Base-by-base conservation (phyloP, 1,140 invertebrate species). In the Pachypeltis micranthus region DNA sequence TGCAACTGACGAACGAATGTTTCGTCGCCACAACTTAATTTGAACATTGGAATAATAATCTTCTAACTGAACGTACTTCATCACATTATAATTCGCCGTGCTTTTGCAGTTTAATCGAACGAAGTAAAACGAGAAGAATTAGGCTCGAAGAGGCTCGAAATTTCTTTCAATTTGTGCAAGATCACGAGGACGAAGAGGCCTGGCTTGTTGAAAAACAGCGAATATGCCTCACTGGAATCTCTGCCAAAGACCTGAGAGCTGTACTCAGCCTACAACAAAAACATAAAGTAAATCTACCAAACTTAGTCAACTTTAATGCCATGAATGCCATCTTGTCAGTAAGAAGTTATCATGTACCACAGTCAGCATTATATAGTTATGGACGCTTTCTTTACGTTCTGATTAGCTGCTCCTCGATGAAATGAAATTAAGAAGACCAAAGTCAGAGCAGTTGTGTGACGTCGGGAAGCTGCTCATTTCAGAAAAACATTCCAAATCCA, bases 151-250 rank as follows among this genome's bases (percentile, higher is more conserved):
- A 96, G 66, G 92, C 93, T 0, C 80, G 92, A 65, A 90, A 92
- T 70, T 93, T 94, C 69, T 96, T 90, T 73, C 93, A 96, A 72
- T 98, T 98, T 75, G 78, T 98, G 59, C 87, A 93, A 80, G 92
- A 96, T 73, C 88, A 93, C 67, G 91, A 91, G 66, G 91, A 93
- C 67, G 93, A 96, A 75, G 92, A 93, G 77, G 87, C 90, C 0
- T 96, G 94, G 88, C 74, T 96, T 24, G 83, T 91, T 7, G 93
- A 97, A 70, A 94, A 95, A 70, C 89, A 96, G 71, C 78, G 91
- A 12, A 90, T 96, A 65, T 96, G 92, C 73, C 85, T 86, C 69
- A 84, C 90, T 3, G 90, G 88, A 14, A 86, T 95, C n/a, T 85
- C 88, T 0, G 92, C 91, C 0, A 96, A 96, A 74, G 95, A 98